Percentiles rank a stretch among this genome's conserved stretches.
Evolutionary conservation across 2,797 vertebrate species (phyloP).

Genomic region (Neosalanx taihuensis): DNA sequence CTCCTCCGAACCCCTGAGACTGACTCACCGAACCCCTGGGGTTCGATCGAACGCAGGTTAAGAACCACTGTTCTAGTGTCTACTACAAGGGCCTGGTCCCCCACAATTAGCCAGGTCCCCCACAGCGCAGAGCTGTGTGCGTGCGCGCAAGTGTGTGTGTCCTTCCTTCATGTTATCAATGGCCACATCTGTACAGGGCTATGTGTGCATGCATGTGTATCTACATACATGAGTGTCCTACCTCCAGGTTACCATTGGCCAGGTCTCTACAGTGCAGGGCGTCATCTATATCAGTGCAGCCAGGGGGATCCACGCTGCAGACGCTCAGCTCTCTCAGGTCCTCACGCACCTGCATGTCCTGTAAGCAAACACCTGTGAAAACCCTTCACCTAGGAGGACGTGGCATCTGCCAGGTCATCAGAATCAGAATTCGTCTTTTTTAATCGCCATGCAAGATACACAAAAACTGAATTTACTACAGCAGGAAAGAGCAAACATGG

Average conservation of each 20-base stretch:
- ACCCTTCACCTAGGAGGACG: not conserved
- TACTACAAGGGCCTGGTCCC: constrained; percentile 79
- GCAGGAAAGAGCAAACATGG: too few species aligned
- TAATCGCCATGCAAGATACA: too few species aligned
- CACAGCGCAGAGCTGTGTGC: constrained; percentile 79
- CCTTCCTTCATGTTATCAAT: not conserved
- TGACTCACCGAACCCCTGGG: not conserved
- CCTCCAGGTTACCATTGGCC: constrained; percentile 81
- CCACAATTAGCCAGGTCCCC: constrained; percentile 84
- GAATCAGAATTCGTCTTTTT: too few species aligned
- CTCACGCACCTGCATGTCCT: constrained; percentile 86
- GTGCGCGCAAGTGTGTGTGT: not conserved
- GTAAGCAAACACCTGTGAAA: constrained; percentile 17
- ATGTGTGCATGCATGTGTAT: not conserved
- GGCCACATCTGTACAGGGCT: not conserved
- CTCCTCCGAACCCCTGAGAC: too few species aligned
- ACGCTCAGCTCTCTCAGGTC: constrained; percentile 85
- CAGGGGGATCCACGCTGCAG: constrained; percentile 97
- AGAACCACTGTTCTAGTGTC: not conserved
- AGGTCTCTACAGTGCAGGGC: constrained; percentile 88
- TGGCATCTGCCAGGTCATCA: not conserved
- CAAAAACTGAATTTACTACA: too few species aligned
- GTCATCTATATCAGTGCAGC: constrained; percentile 97
- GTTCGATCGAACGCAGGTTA: too few species aligned
- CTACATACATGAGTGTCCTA: not conserved